Percentiles rank a stretch among this genome's conserved stretches.
phyloP scores from a whole-genome alignment of 2,888 invertebrate genomes.

The Cryptops parisi region DNA sequence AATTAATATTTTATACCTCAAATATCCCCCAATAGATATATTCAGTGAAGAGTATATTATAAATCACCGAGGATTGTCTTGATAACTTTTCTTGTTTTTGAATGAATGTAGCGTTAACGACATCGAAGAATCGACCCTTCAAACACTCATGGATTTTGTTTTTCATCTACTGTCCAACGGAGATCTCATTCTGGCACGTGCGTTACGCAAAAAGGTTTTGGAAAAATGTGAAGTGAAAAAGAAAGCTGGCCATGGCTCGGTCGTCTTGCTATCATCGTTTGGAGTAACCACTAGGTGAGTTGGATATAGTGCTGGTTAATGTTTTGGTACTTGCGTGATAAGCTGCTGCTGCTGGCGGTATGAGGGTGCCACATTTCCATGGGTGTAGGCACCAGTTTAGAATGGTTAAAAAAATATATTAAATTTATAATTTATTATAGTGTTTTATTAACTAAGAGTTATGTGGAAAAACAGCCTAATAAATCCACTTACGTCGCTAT shows the following conservation, averaged over 20 bases:
- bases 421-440: too few species aligned
- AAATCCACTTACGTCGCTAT: too few species aligned
- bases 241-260: conserved; percentile 38
- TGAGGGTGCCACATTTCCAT: too few species aligned
- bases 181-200: conserved; percentile 79
- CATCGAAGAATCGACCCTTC: conserved; percentile 60
- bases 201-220: conserved; percentile 73
- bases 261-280: conserved; percentile 36
- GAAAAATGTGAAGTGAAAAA: conserved; percentile 55
- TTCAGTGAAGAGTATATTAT: neutral
- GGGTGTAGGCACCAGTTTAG: too few species aligned
- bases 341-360: neutral
- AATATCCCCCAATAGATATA: neutral
- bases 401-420: neutral
- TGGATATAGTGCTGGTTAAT: neutral
- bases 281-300: conserved; percentile 41
- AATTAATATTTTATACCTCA: neutral
- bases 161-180: conserved; percentile 84
- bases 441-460: neutral
- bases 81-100: neutral
- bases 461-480: too few species aligned
- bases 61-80: neutral
- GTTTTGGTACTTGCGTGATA: neutral
- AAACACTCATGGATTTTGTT: conserved; percentile 79
- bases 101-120: conserved; percentile 55